Evolutionary conservation across 2,888 invertebrate species (phyloP).

Genomic region (Gnatocerus cornutus): DNA sequence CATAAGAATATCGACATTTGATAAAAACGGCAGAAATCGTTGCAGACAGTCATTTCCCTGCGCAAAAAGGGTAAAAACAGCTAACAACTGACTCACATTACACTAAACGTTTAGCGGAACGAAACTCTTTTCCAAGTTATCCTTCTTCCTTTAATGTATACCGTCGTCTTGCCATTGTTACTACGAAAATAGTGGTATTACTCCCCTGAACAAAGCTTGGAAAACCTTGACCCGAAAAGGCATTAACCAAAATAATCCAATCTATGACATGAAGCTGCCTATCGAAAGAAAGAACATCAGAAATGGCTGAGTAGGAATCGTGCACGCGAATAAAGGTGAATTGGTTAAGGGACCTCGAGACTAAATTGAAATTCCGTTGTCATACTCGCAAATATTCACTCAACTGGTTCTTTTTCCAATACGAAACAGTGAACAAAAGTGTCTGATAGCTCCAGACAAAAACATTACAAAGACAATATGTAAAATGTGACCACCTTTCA

Average conservation of each 20-base stretch:
- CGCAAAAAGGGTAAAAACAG: too few species aligned
- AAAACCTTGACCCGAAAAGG: not conserved
- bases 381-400: conserved; percentile 21
- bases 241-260: conserved; percentile 4
- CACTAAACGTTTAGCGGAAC: too few species aligned
- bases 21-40: too few species aligned
- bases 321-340: conserved; percentile 16
- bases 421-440: conserved; percentile 3
- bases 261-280: not conserved
- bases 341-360: conserved; percentile 15
- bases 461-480: conserved; percentile 1
- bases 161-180: not conserved
- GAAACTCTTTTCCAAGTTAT: too few species aligned
- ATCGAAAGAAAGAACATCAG: conserved; percentile 7
- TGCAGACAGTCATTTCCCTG: too few species aligned
- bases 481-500: not conserved
- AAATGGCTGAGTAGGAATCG: conserved; percentile 2
- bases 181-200: too few species aligned
- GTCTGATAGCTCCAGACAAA: not conserved
- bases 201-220: not conserved
- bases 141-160: not conserved
- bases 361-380: conserved; percentile 20
- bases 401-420: conserved; percentile 7
- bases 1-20: too few species aligned
- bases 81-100: too few species aligned